Conservation (phyloP, 2,888 invertebrate species). For the Vandiemenella viatica region DNA sequence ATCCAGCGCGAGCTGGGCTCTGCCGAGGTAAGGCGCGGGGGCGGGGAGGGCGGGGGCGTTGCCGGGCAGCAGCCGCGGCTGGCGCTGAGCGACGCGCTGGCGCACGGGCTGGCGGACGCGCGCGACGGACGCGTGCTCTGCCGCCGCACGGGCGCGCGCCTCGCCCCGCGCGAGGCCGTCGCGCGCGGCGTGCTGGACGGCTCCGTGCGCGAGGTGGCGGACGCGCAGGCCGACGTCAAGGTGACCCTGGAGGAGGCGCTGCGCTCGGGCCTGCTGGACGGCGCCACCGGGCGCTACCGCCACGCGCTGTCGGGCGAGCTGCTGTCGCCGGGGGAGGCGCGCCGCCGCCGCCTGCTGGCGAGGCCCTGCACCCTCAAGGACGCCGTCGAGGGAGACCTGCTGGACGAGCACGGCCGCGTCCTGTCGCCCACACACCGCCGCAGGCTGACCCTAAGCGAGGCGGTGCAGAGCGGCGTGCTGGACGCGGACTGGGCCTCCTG, state of each 20-base stretch:
- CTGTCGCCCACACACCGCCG: slow-evolving; percentile 65
- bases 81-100: slow-evolving; percentile 72
- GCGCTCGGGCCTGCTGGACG: slow-evolving; percentile 58
- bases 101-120: slow-evolving; percentile 70
- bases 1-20: slow-evolving; percentile 82
- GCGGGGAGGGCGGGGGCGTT: slow-evolving; percentile 59
- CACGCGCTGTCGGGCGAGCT: slow-evolving; percentile 61
- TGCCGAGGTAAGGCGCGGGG: slow-evolving; percentile 52
- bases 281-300: slow-evolving; percentile 65
- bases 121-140: slow-evolving; percentile 68
- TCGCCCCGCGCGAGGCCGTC: slow-evolving; percentile 67
- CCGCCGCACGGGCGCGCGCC: slow-evolving; percentile 70
- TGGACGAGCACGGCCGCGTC: slow-evolving; percentile 62
- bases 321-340: slow-evolving; percentile 67
- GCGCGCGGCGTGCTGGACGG: slow-evolving; percentile 64
- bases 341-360: slow-evolving; percentile 58
- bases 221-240: slow-evolving; percentile 62
- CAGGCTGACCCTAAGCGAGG: slow-evolving; percentile 65
- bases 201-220: slow-evolving; percentile 66
- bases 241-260: slow-evolving; percentile 72
- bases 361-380: slow-evolving; percentile 91
- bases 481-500: slow-evolving; percentile 74
- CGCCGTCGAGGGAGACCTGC: slow-evolving; percentile 55
- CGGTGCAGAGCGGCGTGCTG: slow-evolving; percentile 71
- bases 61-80: slow-evolving; percentile 37